Evolutionary conservation across 1,140 invertebrate genomes (phyloP).

Genomic region (Linepithema humile): DNA sequence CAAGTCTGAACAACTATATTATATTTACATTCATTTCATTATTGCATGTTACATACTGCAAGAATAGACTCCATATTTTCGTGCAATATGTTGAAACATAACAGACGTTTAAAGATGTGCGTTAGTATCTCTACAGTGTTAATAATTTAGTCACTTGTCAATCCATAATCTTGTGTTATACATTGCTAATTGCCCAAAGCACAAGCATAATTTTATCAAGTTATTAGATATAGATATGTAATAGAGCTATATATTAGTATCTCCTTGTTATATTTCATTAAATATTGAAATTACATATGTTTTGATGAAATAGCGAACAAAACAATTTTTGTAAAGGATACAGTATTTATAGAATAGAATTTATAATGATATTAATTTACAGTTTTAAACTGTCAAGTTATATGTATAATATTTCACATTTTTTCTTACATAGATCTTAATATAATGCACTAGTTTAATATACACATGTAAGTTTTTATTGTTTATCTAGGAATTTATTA

Average conservation of each 20-base stretch:
- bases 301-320: not conserved
- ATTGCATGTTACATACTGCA: not conserved
- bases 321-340: not conserved
- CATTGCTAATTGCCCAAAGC: slow-evolving; percentile 51
- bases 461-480: slow-evolving; percentile 32
- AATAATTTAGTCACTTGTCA: slow-evolving; percentile 14
- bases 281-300: no score
- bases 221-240: slow-evolving; percentile 34
- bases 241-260: not conserved
- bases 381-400: not conserved
- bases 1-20: slow-evolving; percentile 18
- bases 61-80: slow-evolving; percentile 41
- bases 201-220: slow-evolving; percentile 45
- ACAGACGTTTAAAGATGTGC: not conserved
- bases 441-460: slow-evolving; percentile 35
- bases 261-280: no score
- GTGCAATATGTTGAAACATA: slow-evolving; percentile 6
- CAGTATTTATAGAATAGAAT: slow-evolving; percentile 26
- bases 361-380: slow-evolving; percentile 13
- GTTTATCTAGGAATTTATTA: slow-evolving; percentile 35
- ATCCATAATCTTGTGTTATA: slow-evolving; percentile 10
- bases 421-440: slow-evolving; percentile 4
- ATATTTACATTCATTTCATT: not conserved
- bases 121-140: slow-evolving; percentile 12
- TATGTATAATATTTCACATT: not conserved